phyloP scores from a whole-genome alignment of 2,797 vertebrate species.

The Meriones psammophilus region DNA sequence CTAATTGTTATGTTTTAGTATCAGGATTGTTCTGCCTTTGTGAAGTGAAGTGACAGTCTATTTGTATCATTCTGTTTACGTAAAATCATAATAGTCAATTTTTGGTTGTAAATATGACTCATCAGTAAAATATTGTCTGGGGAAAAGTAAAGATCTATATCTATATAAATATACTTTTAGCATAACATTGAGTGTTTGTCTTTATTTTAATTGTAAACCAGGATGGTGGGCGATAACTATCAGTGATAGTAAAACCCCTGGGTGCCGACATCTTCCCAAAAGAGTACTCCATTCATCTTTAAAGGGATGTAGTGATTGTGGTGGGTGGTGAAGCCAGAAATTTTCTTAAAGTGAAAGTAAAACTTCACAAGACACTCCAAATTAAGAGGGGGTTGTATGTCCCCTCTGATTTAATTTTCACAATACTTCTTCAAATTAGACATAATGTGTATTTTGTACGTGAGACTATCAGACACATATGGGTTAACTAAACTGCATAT shows the following conservation, averaged over 20 bases:
- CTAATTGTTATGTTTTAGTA: slow-evolving; percentile 54
- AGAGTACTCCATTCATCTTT: neutral
- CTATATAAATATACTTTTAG: slow-evolving; percentile 81
- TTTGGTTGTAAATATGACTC: slow-evolving; percentile 69
- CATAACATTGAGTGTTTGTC: slow-evolving; percentile 68
- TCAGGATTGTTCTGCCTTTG: slow-evolving; percentile 73
- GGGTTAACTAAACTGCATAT: neutral
- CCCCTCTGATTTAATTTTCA: neutral
- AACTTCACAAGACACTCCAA: neutral
- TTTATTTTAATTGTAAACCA: slow-evolving; percentile 66
- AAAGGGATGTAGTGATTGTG: neutral
- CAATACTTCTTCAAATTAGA: neutral
- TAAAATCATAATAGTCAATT: slow-evolving; percentile 66
- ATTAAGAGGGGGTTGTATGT: neutral
- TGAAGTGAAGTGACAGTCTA: slow-evolving; percentile 63
- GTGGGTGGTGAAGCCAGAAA: neutral
- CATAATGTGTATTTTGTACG: neutral
- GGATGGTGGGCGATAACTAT: neutral
- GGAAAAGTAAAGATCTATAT: slow-evolving; percentile 77
- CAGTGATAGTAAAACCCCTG: neutral
- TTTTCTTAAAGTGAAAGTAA: neutral
- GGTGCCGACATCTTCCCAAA: neutral
- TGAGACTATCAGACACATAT: neutral
- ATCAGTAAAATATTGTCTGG: slow-evolving; percentile 70
- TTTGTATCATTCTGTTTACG: slow-evolving; percentile 59